phyloP scores from a whole-genome alignment of 1,140 invertebrate species.

The Epicauta chinensis region DNA sequence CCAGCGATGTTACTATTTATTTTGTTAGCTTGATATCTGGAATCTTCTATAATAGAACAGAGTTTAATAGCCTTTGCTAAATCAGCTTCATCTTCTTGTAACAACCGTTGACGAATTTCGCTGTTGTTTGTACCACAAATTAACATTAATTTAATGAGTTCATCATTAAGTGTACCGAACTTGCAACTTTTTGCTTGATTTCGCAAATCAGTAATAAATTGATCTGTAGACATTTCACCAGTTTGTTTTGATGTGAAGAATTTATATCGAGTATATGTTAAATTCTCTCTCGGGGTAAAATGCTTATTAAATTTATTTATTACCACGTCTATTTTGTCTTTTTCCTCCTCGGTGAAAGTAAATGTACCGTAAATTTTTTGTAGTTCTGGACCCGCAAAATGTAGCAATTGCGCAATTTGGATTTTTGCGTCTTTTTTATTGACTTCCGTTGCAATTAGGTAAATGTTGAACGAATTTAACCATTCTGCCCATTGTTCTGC shows the following conservation, averaged over 20 bases:
- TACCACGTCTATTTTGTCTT: constrained; percentile 10
- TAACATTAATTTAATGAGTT: constrained; percentile 16
- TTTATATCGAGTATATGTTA: constrained; percentile 17
- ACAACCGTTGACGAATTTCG: constrained; percentile 23
- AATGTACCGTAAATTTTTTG: no score
- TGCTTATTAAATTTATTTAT: no score
- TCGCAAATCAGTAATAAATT: constrained; percentile 14
- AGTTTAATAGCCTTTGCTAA: constrained; percentile 28
- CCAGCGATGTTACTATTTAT: no score
- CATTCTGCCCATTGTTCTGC: no score
- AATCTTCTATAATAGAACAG: constrained; percentile 14
- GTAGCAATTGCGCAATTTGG: constrained; percentile 11
- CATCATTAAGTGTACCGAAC: constrained; percentile 9
- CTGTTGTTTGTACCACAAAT: constrained; percentile 22
- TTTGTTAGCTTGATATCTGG: no score
- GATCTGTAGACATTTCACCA: constrained; percentile 5
- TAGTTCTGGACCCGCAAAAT: constrained; percentile 6
- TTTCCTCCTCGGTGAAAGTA: constrained; percentile 3
- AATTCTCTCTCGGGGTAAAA: constrained; percentile 17
- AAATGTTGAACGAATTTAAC: no score
- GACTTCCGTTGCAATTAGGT: no score
- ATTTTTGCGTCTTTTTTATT: not conserved
- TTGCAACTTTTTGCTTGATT: constrained; percentile 16
- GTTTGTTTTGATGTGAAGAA: constrained; percentile 14
- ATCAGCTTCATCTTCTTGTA: constrained; percentile 23